These are phyloP conservation scores for Paralvinella palmiformis DNA, from an alignment of 1,140 invertebrate genomes.

Conservation along the genomic window DNA sequence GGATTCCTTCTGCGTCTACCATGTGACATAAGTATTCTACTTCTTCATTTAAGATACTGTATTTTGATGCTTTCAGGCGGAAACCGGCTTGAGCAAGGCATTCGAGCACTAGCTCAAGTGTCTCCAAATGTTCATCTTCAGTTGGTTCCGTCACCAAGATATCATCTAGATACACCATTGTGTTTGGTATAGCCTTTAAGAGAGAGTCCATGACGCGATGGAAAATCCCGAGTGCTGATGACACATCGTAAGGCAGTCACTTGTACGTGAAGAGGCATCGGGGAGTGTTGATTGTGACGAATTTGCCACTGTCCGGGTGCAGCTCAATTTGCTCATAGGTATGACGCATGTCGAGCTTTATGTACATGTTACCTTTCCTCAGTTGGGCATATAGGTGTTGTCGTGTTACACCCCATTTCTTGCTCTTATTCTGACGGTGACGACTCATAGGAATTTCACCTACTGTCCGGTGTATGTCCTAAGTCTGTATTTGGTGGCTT, in stretches of 20 bases:
- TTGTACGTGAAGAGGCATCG: constrained; percentile 26
- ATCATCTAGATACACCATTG: constrained; percentile 21
- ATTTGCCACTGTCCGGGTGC: too few species aligned
- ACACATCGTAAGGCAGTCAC: constrained; percentile 42
- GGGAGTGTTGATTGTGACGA: constrained; percentile 22
- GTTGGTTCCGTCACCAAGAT: constrained; percentile 21
- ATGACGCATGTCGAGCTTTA: constrained; percentile 34
- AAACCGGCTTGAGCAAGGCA: constrained; percentile 10
- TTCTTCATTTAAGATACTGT: constrained; percentile 9
- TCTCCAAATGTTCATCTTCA: constrained; percentile 17
- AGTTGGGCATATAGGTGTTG: constrained; percentile 31
- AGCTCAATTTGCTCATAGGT: constrained; percentile 28
- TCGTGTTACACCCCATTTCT: too few species aligned
- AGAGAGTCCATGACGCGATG: constrained; percentile 47
- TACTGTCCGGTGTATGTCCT: too few species aligned
- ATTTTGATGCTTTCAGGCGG: constrained; percentile 7
- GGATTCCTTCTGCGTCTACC: not conserved
- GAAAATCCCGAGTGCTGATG: constrained; percentile 51
- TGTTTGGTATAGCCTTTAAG: constrained; percentile 26
- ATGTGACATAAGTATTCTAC: constrained; percentile 10
- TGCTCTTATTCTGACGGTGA: too few species aligned
- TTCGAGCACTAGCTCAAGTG: constrained; percentile 6
- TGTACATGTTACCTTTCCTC: constrained; percentile 30
- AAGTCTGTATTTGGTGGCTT: too few species aligned
- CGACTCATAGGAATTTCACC: too few species aligned